A percentile compares a stretch with the other conserved stretches of the same genome.
phyloP scores from a whole-genome alignment of 2,888 invertebrate species.

The Drosophila subquinaria region DNA sequence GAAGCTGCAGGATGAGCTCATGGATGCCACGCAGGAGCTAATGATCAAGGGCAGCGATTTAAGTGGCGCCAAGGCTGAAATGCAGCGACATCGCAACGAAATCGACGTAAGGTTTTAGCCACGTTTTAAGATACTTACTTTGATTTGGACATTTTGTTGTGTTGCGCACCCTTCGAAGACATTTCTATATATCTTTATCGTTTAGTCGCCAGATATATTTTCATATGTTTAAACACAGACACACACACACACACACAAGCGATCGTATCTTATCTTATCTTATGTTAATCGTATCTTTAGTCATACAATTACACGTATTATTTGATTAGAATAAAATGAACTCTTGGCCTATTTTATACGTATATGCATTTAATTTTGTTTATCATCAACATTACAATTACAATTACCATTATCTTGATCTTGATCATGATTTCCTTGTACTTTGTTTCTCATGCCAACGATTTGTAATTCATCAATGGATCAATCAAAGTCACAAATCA shows the following conservation, averaged over 20 bases:
- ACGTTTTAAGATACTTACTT: background rate
- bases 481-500: conserved; percentile 58
- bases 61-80: conserved; percentile 86
- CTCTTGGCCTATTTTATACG: conserved; percentile 55
- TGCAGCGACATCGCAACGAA: conserved; percentile 87
- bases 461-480: conserved; percentile 55
- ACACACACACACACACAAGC: conserved; percentile 25
- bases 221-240: conserved; percentile 61
- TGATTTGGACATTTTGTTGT: conserved; percentile 37
- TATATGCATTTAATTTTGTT: conserved; percentile 4
- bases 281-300: conserved; percentile 63
- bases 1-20: conserved; percentile 87
- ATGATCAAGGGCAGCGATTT: conserved; percentile 87
- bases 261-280: conserved; percentile 27
- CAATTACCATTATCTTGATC: conserved; percentile 17
- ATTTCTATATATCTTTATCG: conserved; percentile 73
- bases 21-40: conserved; percentile 87
- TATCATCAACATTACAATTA: background rate
- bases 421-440: conserved; percentile 39
- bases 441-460: conserved; percentile 54
- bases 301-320: conserved; percentile 51
- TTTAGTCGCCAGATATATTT: conserved; percentile 68
- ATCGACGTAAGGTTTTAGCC: conserved; percentile 87
- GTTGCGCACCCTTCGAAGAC: conserved; percentile 75
- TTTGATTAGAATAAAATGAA: conserved; percentile 65